Conservation (phyloP, 2,888 invertebrate species). For the Limnephilus auricula region DNA sequence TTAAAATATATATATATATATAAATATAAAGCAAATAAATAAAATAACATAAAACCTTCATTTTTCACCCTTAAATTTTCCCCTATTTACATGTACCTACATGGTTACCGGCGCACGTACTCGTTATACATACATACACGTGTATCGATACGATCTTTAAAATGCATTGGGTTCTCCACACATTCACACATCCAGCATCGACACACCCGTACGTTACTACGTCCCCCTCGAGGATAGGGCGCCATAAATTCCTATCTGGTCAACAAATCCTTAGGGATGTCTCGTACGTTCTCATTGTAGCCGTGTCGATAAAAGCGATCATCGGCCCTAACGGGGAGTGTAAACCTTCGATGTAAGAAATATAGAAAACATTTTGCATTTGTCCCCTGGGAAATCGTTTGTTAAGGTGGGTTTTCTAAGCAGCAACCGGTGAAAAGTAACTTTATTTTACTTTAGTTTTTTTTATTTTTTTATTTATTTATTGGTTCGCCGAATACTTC, state of each 20-base stretch:
- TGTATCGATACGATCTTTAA: not conserved
- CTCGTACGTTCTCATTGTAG: slow-evolving; percentile 31
- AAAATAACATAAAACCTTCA: too few species aligned
- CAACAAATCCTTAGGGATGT: slow-evolving; percentile 52
- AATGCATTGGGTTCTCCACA: not conserved
- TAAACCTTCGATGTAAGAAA: slow-evolving; percentile 11
- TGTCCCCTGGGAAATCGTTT: not conserved
- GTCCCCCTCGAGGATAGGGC: slow-evolving; percentile 23
- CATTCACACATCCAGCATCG: not conserved
- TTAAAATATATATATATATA: too few species aligned
- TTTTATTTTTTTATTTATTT: too few species aligned
- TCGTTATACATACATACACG: not conserved
- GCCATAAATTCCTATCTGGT: slow-evolving; percentile 50
- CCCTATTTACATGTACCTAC: too few species aligned
- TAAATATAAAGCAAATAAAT: too few species aligned
- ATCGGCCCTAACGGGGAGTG: slow-evolving; percentile 36
- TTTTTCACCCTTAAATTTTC: not conserved
- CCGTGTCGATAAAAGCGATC: slow-evolving; percentile 48
- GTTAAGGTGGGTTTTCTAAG: not conserved
- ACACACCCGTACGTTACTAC: not conserved
- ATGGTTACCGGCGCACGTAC: not conserved
- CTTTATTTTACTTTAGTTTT: not conserved
- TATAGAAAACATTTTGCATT: not conserved
- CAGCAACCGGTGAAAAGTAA: not conserved
- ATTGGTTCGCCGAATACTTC: too few species aligned